Conservation (phyloP, 2,797 vertebrate genomes). For the Phyllotis vaccarum region DNA sequence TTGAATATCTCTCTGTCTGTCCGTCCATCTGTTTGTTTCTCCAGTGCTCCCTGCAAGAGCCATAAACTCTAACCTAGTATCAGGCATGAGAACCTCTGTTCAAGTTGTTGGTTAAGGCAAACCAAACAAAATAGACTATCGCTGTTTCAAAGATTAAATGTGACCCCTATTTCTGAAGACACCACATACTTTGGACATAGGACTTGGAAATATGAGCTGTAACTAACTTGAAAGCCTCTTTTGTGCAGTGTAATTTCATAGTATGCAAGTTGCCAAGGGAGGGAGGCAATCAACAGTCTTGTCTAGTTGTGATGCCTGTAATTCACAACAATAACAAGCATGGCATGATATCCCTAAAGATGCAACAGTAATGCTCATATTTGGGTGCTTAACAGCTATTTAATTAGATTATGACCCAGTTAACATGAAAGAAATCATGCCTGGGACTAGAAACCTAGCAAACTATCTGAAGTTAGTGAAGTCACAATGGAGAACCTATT, state of each 20-base stretch:
- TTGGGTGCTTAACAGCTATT: background rate
- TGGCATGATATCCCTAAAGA: background rate
- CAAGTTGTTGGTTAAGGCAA: background rate
- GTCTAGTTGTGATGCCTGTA: no score
- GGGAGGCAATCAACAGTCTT: background rate
- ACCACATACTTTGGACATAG: background rate
- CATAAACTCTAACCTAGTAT: background rate
- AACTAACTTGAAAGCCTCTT: background rate
- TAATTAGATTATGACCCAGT: background rate
- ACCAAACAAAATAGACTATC: background rate
- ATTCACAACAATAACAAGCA: background rate
- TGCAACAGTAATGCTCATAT: no score
- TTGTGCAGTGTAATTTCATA: background rate
- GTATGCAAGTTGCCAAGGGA: background rate
- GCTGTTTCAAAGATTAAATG: background rate
- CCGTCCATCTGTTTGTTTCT: no score
- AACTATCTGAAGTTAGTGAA: background rate
- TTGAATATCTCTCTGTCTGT: background rate
- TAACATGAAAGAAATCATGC: background rate
- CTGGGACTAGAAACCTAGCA: background rate
- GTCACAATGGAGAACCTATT: background rate
- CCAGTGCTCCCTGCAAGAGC: background rate
- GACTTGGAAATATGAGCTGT: background rate
- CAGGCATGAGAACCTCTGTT: background rate
- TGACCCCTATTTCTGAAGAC: background rate